Percentiles rank a stretch among this genome's conserved stretches.
Evolutionary conservation across 2,888 invertebrate genomes (phyloP).

Genomic region (Nymphalis c-album): DNA sequence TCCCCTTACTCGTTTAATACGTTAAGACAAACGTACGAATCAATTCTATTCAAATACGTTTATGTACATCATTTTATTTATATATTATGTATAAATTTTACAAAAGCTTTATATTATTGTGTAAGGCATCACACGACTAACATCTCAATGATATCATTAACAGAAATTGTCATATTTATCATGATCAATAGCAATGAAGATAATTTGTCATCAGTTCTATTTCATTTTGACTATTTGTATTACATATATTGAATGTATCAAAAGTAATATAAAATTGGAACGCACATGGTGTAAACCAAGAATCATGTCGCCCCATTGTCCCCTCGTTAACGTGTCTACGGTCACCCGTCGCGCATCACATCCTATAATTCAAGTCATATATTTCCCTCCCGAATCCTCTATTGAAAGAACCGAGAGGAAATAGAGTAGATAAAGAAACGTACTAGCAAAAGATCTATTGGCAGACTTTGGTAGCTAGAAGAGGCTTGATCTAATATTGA

Average conservation of each 20-base stretch:
- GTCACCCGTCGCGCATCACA: slow-evolving; percentile 11
- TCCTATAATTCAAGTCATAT: slow-evolving; percentile 14
- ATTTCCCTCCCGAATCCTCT: slow-evolving; percentile 11
- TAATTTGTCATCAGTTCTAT: neutral
- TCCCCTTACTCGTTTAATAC: neutral
- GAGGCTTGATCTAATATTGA: neutral
- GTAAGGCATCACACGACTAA: no score
- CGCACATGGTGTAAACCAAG: slow-evolving; percentile 1
- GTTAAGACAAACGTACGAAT: neutral
- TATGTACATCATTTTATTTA: no score
- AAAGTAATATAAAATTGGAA: neutral
- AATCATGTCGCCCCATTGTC: slow-evolving; percentile 20
- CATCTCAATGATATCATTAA: no score
- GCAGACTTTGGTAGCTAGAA: neutral
- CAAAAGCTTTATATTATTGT: no score
- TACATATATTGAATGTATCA: neutral
- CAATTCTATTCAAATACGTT: neutral
- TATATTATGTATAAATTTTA: no score
- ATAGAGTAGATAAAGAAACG: slow-evolving; percentile 9
- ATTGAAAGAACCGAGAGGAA: slow-evolving; percentile 12
- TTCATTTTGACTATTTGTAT: neutral
- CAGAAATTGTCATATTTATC: no score
- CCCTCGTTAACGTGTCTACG: slow-evolving; percentile 16
- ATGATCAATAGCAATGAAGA: no score
- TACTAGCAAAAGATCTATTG: neutral